Conservation (phyloP, 2,797 vertebrate species). For the Ctenosaura bakeri region DNA sequence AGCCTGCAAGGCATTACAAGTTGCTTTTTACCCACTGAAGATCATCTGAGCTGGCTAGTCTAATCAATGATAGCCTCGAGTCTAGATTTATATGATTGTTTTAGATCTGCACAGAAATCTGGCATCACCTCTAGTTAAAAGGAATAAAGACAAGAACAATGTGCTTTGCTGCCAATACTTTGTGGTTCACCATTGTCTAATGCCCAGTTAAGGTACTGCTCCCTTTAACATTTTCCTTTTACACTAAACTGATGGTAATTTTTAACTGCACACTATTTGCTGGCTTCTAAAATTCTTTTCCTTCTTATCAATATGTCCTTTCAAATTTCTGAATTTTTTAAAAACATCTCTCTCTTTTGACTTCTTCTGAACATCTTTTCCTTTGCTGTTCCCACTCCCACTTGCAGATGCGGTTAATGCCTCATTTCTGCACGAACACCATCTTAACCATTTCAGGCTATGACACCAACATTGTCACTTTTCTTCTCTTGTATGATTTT, state of each 20-base stretch:
- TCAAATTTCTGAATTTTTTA: not conserved
- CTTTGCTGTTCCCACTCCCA: not conserved
- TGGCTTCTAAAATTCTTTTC: not conserved
- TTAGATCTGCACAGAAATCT: not conserved
- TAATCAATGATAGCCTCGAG: not conserved
- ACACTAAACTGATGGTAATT: not conserved
- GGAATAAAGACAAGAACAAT: not conserved
- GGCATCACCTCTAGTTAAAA: not conserved
- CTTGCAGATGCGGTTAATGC: too few species aligned
- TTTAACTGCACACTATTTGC: not conserved
- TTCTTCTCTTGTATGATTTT: too few species aligned
- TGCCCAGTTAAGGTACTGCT: not conserved
- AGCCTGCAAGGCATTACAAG: not conserved
- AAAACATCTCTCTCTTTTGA: not conserved
- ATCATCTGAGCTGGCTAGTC: not conserved
- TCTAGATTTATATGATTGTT: not conserved
- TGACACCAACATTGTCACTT: too few species aligned
- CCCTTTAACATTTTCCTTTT: not conserved
- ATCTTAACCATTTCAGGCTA: too few species aligned
- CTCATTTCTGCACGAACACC: too few species aligned
- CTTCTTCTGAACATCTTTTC: not conserved
- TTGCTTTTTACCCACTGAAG: not conserved
- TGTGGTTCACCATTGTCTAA: not conserved
- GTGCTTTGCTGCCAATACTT: not conserved
- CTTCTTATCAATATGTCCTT: not conserved